These are phyloP conservation scores for Sinotaia quadrata DNA, from an alignment of 2,888 invertebrate genomes.

Conservation along the genomic window DNA sequence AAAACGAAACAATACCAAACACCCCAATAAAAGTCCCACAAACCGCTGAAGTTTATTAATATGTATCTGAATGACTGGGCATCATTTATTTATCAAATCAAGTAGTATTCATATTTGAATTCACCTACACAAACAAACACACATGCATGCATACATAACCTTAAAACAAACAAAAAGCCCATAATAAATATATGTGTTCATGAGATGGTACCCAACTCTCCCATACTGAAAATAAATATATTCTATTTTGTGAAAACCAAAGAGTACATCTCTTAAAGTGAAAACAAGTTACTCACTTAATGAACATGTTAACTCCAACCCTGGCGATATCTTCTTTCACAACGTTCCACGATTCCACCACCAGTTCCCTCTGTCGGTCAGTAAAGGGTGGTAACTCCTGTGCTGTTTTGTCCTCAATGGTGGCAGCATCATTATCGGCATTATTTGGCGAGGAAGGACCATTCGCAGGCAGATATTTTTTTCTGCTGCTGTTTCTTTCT, in stretches of 20 bases:
- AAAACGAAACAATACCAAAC: too few species aligned
- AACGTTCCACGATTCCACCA: slow-evolving; percentile 53
- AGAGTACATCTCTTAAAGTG: too few species aligned
- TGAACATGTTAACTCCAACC: slow-evolving; percentile 62
- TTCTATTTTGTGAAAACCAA: too few species aligned
- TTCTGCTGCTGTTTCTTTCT: slow-evolving; percentile 25
- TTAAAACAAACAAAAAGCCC: not conserved
- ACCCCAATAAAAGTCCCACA: too few species aligned
- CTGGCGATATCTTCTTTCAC: slow-evolving; percentile 57
- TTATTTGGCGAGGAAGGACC: slow-evolving; percentile 17
- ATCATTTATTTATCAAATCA: not conserved
- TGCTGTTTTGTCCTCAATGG: slow-evolving; percentile 34
- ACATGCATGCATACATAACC: not conserved
- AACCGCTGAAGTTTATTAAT: too few species aligned
- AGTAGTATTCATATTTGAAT: not conserved
- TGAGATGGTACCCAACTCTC: too few species aligned
- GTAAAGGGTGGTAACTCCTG: slow-evolving; percentile 48
- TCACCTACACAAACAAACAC: not conserved
- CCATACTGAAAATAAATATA: too few species aligned
- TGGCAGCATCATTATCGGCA: not conserved
- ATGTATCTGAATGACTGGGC: too few species aligned
- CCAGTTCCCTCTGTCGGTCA: slow-evolving; percentile 54
- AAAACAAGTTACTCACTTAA: slow-evolving; percentile 52
- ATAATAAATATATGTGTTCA: not conserved
- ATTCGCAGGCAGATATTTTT: slow-evolving; percentile 33